Conservation (phyloP, 2,797 vertebrate genomes). For the Sebastes baramenuke region DNA sequence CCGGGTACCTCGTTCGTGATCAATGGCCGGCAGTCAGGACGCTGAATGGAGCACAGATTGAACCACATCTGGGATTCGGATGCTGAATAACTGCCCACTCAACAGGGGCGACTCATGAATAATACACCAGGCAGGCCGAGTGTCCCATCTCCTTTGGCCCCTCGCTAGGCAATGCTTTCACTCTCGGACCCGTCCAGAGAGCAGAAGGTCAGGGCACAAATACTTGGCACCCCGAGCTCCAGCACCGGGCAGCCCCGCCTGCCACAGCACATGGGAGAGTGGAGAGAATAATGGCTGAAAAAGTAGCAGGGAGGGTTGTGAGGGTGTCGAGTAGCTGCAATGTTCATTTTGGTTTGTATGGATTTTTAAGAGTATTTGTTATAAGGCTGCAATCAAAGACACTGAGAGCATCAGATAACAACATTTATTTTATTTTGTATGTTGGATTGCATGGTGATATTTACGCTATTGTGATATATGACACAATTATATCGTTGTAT, state of each 20-base stretch:
- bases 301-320: background rate
- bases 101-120: constrained; percentile 75
- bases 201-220: constrained; percentile 54
- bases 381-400: background rate
- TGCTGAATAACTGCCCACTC: constrained; percentile 78
- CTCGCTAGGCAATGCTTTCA: constrained; percentile 50
- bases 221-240: constrained; percentile 26
- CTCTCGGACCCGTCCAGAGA: constrained; percentile 55
- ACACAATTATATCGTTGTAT: constrained; percentile 21
- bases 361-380: background rate
- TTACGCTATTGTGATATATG: constrained; percentile 30
- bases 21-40: constrained; percentile 81
- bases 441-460: constrained; percentile 7
- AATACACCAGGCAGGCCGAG: constrained; percentile 65
- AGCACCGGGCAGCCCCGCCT: constrained; percentile 20
- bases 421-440: constrained; percentile 26
- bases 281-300: constrained; percentile 22
- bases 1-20: constrained; percentile 80
- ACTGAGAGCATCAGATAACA: background rate
- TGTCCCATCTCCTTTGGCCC: constrained; percentile 60
- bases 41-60: constrained; percentile 83
- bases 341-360: background rate
- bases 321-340: background rate
- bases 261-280: background rate
- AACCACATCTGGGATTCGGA: constrained; percentile 81